A percentile compares a stretch with the other conserved stretches of the same genome.
phyloP scores from a whole-genome alignment of 2,888 invertebrate species.

The Cataglyphis livida region DNA sequence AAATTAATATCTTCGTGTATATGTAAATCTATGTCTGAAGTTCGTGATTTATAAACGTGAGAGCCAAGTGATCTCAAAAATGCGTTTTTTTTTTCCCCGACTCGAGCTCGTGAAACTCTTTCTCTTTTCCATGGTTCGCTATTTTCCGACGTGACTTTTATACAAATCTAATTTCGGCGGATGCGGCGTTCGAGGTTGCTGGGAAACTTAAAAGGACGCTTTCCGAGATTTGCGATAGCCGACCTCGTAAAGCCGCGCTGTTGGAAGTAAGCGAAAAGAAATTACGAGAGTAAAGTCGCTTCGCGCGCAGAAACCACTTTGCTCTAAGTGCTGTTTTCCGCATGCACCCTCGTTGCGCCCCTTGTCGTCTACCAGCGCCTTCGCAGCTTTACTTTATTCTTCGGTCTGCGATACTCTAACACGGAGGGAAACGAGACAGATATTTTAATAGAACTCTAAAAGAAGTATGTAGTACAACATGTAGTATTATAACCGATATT shows the following conservation, averaged over 20 bases:
- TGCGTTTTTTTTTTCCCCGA: neutral
- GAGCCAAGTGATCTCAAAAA: neutral
- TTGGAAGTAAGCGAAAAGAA: constrained; percentile 64
- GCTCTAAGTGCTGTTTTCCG: constrained; percentile 76
- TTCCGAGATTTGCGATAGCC: constrained; percentile 42
- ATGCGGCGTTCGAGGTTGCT: constrained; percentile 7
- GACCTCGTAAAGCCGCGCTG: constrained; percentile 28
- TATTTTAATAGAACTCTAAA: constrained; percentile 9
- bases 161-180: constrained; percentile 44
- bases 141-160: constrained; percentile 27
- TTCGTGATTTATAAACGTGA: neutral
- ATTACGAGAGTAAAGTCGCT: constrained; percentile 65
- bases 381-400: constrained; percentile 53
- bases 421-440: neutral
- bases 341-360: constrained; percentile 70
- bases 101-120: neutral
- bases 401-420: neutral
- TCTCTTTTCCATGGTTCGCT: neutral
- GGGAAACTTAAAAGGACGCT: constrained; percentile 36
- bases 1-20: neutral
- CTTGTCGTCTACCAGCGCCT: constrained; percentile 75
- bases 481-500: neutral
- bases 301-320: constrained; percentile 72
- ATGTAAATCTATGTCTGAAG: neutral
- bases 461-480: neutral